These are phyloP conservation scores for Platichthys stellatus DNA, from an alignment of 2,113 vertebrate genomes.

Conservation along the genomic window DNA sequence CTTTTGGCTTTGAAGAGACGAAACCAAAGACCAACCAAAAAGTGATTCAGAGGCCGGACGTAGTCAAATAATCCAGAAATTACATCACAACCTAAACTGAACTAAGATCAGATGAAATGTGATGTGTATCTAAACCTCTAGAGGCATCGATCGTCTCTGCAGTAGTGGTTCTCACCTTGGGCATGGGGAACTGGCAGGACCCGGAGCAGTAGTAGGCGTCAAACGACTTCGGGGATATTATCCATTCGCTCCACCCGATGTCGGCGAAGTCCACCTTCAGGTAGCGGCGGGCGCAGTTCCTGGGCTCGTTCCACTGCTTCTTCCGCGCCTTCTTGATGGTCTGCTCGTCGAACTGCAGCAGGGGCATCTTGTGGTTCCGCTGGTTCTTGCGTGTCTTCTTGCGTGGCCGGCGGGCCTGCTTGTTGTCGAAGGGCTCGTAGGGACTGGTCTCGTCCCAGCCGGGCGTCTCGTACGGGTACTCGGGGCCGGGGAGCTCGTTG, in stretches of 20 bases:
- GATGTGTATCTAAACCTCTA: no score
- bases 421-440: conserved; percentile 85
- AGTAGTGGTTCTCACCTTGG: conserved; percentile 85
- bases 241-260: conserved; percentile 99
- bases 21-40: neutral
- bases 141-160: no score
- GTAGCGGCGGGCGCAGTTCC: conserved; percentile 90
- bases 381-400: conserved; percentile 89
- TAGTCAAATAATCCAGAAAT: neutral
- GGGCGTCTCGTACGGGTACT: conserved; percentile 85
- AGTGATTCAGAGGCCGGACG: neutral
- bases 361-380: conserved; percentile 85
- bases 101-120: neutral
- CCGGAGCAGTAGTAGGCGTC: conserved; percentile 97
- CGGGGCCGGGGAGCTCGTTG: conserved; percentile 92
- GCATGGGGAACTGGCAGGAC: conserved; percentile 98
- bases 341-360: conserved; percentile 93
- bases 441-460: conserved; percentile 86
- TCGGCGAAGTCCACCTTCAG: conserved; percentile 98
- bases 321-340: conserved; percentile 92
- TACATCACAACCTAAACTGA: neutral
- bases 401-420: conserved; percentile 82
- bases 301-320: conserved; percentile 94
- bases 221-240: conserved; percentile 97
- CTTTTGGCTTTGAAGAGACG: no score